These are phyloP conservation scores for Drosophila truncata DNA, from an alignment of 1,140 invertebrate genomes.

Conservation along the genomic window DNA sequence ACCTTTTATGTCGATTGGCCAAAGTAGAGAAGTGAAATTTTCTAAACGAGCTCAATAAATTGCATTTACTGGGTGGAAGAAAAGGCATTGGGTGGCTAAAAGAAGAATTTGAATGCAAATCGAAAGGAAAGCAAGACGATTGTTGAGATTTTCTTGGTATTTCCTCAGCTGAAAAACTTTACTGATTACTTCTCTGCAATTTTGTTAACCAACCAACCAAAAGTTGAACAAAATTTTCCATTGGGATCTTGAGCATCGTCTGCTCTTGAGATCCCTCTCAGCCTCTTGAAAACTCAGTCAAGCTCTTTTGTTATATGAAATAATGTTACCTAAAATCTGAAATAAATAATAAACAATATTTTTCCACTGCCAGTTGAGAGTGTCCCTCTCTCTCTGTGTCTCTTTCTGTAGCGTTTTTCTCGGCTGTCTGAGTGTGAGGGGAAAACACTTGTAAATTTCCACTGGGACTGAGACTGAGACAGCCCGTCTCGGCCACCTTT, in stretches of 20 bases:
- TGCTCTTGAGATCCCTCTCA: conserved; percentile 17
- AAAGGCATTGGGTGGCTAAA: background rate
- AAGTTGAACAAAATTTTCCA: conserved; percentile 4
- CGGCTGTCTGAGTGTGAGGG: background rate
- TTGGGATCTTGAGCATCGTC: conserved; percentile 26
- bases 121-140: background rate
- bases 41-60: conserved; percentile 52
- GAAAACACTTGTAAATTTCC: conserved; percentile 57
- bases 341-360: conserved; percentile 35
- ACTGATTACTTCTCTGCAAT: background rate
- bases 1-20: conserved; percentile 45
- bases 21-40: conserved; percentile 36
- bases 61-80: conserved; percentile 10
- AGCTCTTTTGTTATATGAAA: conserved; percentile 20
- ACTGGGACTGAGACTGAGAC: conserved; percentile 7
- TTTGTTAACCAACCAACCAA: background rate
- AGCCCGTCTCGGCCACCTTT: conserved; percentile 11
- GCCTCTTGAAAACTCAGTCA: conserved; percentile 12
- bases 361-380: conserved; percentile 25
- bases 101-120: conserved; percentile 7
- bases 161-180: background rate
- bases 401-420: background rate
- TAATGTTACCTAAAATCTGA: conserved; percentile 30
- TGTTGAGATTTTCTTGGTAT: conserved; percentile 11
- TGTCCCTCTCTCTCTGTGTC: background rate